Evolutionary conservation across 2,797 vertebrate genomes (phyloP).

Genomic region (Peromyscus aztecus): DNA sequence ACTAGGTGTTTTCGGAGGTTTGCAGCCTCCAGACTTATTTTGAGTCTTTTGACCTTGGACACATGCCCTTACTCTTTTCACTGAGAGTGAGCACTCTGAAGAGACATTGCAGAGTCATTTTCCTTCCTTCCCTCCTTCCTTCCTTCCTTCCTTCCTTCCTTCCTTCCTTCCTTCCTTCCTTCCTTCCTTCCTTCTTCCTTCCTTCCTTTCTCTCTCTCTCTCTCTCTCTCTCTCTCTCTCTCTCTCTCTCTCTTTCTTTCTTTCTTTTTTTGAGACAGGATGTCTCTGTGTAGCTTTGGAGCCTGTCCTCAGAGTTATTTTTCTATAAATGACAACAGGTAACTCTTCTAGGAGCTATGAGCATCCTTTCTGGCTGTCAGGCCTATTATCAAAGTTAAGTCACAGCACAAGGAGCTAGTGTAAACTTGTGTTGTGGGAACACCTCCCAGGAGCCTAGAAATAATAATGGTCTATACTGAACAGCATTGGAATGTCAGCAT

Average conservation of each 20-base stretch:
- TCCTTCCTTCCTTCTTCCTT: no score
- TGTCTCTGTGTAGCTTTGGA: background rate
- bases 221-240: no score
- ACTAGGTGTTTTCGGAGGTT: background rate
- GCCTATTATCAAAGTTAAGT: background rate
- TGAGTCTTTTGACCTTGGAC: background rate
- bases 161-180: no score
- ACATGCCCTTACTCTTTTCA: background rate
- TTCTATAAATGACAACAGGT: background rate
- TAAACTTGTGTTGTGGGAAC: background rate
- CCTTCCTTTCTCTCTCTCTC: no score
- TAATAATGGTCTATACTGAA: background rate
- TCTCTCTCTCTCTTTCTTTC: no score
- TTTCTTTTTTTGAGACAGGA: no score
- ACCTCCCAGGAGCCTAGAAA: background rate
- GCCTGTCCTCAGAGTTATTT: background rate
- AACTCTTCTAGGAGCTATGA: background rate
- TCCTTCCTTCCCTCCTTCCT: no score
- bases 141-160: no score
- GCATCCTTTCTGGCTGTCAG: background rate
- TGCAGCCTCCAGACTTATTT: background rate
- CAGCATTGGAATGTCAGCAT: background rate
- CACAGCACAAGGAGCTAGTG: background rate
- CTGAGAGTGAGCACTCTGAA: background rate
- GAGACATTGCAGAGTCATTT: background rate